phyloP scores from a whole-genome alignment of 1,140 invertebrate genomes.

The Cherax destructor region DNA sequence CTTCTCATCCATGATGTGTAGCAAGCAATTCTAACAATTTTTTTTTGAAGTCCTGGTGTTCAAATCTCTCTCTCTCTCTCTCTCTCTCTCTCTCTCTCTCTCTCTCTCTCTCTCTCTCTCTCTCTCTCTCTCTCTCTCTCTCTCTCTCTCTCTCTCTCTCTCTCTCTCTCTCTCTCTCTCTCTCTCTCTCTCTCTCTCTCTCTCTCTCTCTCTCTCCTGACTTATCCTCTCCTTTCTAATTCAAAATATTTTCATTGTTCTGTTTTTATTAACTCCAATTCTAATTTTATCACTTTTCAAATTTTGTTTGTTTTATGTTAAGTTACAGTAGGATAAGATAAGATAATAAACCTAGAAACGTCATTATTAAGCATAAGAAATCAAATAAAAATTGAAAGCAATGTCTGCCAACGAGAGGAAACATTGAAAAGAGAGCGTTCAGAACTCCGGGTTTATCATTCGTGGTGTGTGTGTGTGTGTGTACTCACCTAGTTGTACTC shows the following conservation, averaged over 20 bases:
- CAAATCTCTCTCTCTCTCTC: neutral
- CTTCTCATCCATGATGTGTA: too few species aligned
- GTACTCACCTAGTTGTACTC: too few species aligned
- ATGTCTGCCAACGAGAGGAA: too few species aligned
- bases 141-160: conserved; percentile 14
- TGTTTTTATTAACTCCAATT: neutral
- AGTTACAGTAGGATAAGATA: too few species aligned
- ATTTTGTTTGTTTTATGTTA: neutral
- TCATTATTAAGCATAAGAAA: too few species aligned
- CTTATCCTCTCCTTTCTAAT: neutral
- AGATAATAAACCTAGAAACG: too few species aligned
- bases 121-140: neutral
- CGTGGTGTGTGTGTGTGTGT: too few species aligned
- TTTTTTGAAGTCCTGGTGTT: neutral
- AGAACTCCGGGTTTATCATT: too few species aligned
- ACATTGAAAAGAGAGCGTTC: too few species aligned
- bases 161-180: conserved; percentile 10
- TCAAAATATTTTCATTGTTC: neutral
- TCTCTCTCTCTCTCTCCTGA: neutral
- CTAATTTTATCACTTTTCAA: neutral
- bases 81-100: neutral
- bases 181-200: neutral
- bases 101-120: neutral
- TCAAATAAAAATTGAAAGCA: too few species aligned
- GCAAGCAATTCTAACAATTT: too few species aligned